Base-by-base conservation (phyloP, 2,888 invertebrate genomes). In the Patella depressa region DNA sequence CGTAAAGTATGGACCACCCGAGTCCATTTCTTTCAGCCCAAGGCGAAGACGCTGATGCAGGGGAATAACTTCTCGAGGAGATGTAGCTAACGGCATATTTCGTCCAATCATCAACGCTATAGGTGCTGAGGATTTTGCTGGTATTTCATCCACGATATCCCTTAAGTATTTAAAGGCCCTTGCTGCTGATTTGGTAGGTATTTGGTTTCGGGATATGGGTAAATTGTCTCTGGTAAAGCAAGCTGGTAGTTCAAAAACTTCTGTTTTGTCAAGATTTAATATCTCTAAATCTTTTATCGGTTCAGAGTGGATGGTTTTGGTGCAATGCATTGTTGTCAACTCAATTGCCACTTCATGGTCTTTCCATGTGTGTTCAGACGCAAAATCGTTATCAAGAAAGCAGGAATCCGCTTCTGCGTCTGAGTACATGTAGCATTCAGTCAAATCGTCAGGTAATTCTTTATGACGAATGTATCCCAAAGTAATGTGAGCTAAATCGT, bases 21-120 rank as follows among this genome's bases (percentile, higher is more conserved):
- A 65, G 65, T 65, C 65, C 65, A 15, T 65, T 65, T 65, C 19
- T 19, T 15, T 65, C 65, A 19, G 65, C 65, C 65, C 65, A 65
- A 19, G 19, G 65, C 12, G 65, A 65, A 19, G 65, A 19, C n/a
- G 65, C n/a, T 19, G 65, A 65, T 65, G 7, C 65, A 19, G 65
- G 12, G 65, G 24, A 2, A 65, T 65, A 14, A 65, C 24, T 65
- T 65, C 65, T 65, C 24, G n/a, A 19, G 65, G 65, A 11, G 19
- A 65, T 65, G 65, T 65, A 12, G 65, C 65, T 65, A 19, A 65
- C 11, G 65, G 65, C 3, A 65, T 24, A 15, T 65, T 65, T 65
- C 65, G n/a, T 14, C 65, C 65, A 65, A 65, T 65, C 65, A 65
- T 65, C 19, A 65, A 65, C 19, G 12, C 65, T 65, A 7, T 65